Evolutionary conservation across 2,797 vertebrate genomes (phyloP), one percentile per base, ranked within the genome.

Genomic region (Labeo calbasu): DNA sequence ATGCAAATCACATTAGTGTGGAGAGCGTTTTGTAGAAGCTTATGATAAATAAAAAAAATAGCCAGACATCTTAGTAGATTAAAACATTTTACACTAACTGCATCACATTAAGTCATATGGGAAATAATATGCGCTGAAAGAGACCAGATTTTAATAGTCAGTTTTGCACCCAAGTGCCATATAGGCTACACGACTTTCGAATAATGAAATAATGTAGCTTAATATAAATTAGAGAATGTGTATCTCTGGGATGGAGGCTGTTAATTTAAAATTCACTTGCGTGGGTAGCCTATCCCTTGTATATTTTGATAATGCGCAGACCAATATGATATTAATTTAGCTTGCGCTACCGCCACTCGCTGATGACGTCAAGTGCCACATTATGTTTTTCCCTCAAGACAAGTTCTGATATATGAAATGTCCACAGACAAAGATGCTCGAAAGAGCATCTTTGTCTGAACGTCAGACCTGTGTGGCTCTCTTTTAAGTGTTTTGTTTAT

Each of bases 401-500:
- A 46, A 9, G 14, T 40, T 80, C 14, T 36, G 23, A 36, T 69
- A 55, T 9, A 59, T 4, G 5, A 11, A 81, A 71, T 28, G 66
- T 25, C 68, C 17, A 71, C 23, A 19, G 25, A 25, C 40, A 19
- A 77, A 63, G 55, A 61, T 28, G 55, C 4, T 11, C 40, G 48
- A 46, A 23, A 43, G 8, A 10, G 14, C 23, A 25, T n/a, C n/a
- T 46, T 61, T 77, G 13, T 78, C 15, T 32, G 11, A 65, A 40
- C 21, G 13, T 25, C 50, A 23, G 28, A 21, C 2, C 15, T 48
- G 15, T 77, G 15, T 0, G 1, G 9, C 13, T 8, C 8, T 2
- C 43, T 77, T 53, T 68, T 28, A 57, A 55, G 46, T 55, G 50
- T 43, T 80, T 79, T 69, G 78, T 40, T 80, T 69, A 53, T 55